Evolutionary conservation across 1,140 invertebrate species (phyloP), one percentile per base, ranked within the genome.

Genomic region (Diorhabda elongata): DNA sequence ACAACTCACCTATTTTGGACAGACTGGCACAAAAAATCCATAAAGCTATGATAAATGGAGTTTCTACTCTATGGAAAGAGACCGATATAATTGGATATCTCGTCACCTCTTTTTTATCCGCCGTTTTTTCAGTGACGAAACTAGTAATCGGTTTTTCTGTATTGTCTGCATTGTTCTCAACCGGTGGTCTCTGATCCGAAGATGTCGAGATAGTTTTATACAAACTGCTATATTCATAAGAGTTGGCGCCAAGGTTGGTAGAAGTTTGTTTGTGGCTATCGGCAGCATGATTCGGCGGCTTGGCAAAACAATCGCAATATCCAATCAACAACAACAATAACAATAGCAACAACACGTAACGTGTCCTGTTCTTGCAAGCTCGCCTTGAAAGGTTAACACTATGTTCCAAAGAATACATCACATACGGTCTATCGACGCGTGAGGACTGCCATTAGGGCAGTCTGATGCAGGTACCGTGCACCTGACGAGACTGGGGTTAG

Each of bases 11-110:
- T 78, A 97, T 97, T 89, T 97, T 98, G 3, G 95, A 94, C 74
- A 97, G 83, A 80, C 93, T 95, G 41, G 95, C 94, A 75, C 94
- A 94, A 74, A 98, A 91, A 75, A 98, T 96, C 96, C 96, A 98
- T 67, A 97, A 83, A 6, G 93, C 92, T 70, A 98, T 97, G 71
- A 97, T 89, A 80, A 97, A 96, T 0, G 95, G 95, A 3, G 92
- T 93, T 81, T 96, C 92, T 0, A 97, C 94, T 43, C 92, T 83
- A 68, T 88, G 87, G 80, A 97, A 97, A 71, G 97, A 93, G 69
- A 96, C 90, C 9, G 87, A 88, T 11, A 91, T 88, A 58, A 97
- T 87, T 43, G 90, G 89, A 77, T 92, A 91, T 61, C 88, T 75
- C 62, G 84, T 82, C 42, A 81, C 75, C 47, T 67, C 58, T 58